Conservation (phyloP, 2,888 invertebrate genomes). For the Andrena minutula region DNA sequence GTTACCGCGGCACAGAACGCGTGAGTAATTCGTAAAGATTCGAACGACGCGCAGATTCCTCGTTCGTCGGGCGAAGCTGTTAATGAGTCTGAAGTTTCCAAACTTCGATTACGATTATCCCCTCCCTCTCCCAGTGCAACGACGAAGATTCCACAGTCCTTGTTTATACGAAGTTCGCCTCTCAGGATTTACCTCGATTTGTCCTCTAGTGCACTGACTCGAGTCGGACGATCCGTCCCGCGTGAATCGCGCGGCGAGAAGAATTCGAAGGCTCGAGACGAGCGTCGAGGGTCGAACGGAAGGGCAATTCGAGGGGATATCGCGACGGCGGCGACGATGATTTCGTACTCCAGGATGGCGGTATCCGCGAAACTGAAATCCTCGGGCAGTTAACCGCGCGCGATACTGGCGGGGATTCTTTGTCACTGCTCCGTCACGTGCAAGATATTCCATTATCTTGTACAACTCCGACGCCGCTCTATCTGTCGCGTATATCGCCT, state of each 20-base stretch:
- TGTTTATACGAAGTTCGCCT: background rate
- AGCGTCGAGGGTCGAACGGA: constrained; percentile 8
- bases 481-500: constrained; percentile 34
- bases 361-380: constrained; percentile 51
- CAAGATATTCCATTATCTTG: constrained; percentile 53
- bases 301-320: background rate
- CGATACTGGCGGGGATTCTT: constrained; percentile 41
- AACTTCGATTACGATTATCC: too few relatives aligned
- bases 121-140: too few relatives aligned
- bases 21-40: background rate
- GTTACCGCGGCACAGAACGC: background rate
- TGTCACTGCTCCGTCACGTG: constrained; percentile 62
- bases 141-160: too few relatives aligned
- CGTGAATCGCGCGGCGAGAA: background rate
- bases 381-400: background rate
- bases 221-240: background rate
- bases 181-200: constrained; percentile 11
- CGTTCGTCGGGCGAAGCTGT: background rate
- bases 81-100: background rate
- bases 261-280: background rate
- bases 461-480: constrained; percentile 23
- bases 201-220: background rate
- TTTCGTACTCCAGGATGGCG: constrained; percentile 7
- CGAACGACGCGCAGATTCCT: background rate
- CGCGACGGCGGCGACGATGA: background rate